These are phyloP conservation scores for Zhengitettix transpicula DNA, from an alignment of 2,888 invertebrate species.

Conservation along the genomic window DNA sequence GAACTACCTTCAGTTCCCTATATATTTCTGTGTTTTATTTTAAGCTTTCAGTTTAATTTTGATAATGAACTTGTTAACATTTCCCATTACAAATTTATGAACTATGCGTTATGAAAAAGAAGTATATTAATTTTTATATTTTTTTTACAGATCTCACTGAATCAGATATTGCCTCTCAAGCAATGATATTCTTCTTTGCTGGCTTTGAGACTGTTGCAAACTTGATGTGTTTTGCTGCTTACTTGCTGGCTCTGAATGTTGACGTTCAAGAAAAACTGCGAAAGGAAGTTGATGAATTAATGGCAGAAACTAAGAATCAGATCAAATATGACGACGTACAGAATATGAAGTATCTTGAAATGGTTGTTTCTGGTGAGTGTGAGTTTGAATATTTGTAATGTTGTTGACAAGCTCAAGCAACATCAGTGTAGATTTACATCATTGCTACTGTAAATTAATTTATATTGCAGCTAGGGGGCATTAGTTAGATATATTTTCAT, in stretches of 20 bases:
- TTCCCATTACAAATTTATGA: no score
- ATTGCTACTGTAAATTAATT: no score
- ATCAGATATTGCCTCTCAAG: neutral
- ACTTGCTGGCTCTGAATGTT: neutral
- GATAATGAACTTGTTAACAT: no score
- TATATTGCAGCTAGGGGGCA: no score
- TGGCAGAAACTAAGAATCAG: neutral
- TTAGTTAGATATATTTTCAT: no score
- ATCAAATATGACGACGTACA: neutral
- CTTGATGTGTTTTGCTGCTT: neutral
- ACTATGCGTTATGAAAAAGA: no score
- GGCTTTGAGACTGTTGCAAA: neutral
- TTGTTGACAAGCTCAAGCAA: no score
- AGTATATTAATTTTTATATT: neutral
- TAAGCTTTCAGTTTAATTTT: no score
- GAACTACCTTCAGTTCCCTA: no score
- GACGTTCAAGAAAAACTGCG: neutral
- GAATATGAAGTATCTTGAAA: neutral
- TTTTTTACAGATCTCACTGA: neutral
- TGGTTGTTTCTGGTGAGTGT: neutral
- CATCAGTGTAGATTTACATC: no score
- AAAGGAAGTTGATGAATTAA: neutral
- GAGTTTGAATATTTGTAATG: no score
- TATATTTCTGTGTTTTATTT: no score
- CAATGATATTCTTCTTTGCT: neutral